Evolutionary conservation across 1,140 invertebrate genomes (phyloP), one percentile per base, ranked within the genome.

Genomic region (Pseudobourletiella spinata): DNA sequence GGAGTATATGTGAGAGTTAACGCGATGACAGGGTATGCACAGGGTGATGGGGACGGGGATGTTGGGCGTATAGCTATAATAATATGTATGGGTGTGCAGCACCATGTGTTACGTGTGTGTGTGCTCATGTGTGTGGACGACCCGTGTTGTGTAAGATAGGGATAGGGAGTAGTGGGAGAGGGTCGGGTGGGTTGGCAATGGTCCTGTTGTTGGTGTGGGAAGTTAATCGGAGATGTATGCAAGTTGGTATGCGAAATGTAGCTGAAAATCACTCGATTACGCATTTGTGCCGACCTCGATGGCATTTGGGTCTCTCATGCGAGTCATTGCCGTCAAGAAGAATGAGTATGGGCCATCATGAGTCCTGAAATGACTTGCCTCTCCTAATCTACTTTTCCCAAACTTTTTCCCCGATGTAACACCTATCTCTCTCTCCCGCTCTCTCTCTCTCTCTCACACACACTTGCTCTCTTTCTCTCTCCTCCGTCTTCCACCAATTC

Each of bases 221-320:
- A 54, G 39, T 59, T 64, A 59, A 59, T 64, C 57, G 50, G 32
- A 61, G 63, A 65, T 65, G 63, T 65, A 65, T 65, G 63, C 63
- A 65, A 60, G 63, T 57, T 54, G 57, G 32, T 62, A 62, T 60
- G 66, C 46, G 61, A 65, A 68, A 68, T 68, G 66, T 65, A 64
- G 57, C 63, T 64, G 66, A 68, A 68, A 68, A 68, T 68, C 66
- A 68, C 66, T 64, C 65, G 56, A 64, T 67, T 67, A 64, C 65
- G 58, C 62, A 61, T 64, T 67, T 50, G 50, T 43, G 48, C 30
- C 58, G 63, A 57, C 65, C 58, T 64, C 43, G 65, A 54, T 61
- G 57, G 52, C 59, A 58, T 56, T 56, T 43, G 30, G 44, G 29
- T 55, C 58, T 57, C 57, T 61, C 57, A 57, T 42, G 59, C 59